Evolutionary conservation across 2,888 invertebrate species (phyloP).

Genomic region (Geotrupes spiniger): DNA sequence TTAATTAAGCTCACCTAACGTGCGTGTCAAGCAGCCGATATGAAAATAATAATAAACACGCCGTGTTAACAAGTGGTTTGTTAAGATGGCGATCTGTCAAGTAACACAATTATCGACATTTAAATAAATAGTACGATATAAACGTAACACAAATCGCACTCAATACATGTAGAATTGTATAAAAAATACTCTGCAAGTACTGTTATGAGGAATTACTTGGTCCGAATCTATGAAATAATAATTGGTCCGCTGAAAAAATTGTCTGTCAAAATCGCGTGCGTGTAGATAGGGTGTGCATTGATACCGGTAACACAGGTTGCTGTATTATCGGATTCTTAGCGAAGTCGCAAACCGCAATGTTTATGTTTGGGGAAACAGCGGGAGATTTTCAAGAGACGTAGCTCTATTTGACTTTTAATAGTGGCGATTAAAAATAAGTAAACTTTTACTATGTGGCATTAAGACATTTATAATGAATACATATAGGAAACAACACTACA

Average conservation of each 20-base stretch:
- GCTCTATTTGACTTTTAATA: no score
- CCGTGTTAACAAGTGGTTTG: conserved; percentile 52
- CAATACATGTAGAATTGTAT: conserved; percentile 40
- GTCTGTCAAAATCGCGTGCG: conserved; percentile 47
- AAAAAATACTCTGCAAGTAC: conserved; percentile 48
- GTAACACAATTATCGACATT: conserved; percentile 38
- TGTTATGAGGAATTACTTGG: conserved; percentile 44
- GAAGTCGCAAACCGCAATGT: conserved; percentile 87
- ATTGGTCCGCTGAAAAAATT: conserved; percentile 50
- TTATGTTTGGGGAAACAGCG: no score
- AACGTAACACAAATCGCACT: conserved; percentile 42
- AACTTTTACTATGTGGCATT: no score
- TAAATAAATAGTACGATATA: conserved; percentile 37
- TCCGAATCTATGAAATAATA: conserved; percentile 44
- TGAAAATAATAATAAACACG: conserved; percentile 42
- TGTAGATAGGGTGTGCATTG: conserved; percentile 45
- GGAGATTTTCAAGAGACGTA: no score
- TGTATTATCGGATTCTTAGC: conserved; percentile 27
- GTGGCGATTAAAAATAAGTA: no score
- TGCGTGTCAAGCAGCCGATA: conserved; percentile 24
- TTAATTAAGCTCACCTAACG: conserved; percentile 22
- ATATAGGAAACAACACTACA: no score
- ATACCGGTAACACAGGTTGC: conserved; percentile 40
- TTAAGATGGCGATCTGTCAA: conserved; percentile 44
- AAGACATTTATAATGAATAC: no score